Base-by-base conservation (phyloP, 1,140 invertebrate species). In the Dreissena polymorpha region DNA sequence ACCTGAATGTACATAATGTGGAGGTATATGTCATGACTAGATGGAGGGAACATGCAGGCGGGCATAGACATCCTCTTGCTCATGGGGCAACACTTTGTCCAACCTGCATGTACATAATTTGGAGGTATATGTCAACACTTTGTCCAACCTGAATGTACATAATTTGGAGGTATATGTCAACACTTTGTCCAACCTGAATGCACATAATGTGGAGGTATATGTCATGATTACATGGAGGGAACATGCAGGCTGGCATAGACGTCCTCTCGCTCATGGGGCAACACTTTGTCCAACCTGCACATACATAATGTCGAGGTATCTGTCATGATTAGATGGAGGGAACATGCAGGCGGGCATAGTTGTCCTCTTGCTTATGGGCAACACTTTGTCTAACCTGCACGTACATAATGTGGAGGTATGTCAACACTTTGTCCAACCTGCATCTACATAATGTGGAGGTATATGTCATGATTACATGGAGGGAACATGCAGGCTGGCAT, bases 11-110 rank as follows among this genome's bases (percentile, higher is more conserved):
- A 84, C 39, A 80, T 63, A 63, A 8, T 39, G 2, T 39, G 39
- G 8, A 5, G 39, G 39, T 39, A 39, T 39, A 39, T 39, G 39
- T 63, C 60, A 83, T 29, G 84, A 86, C 27, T 85, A 23, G 70
- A 84, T 85, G 21, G 85, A 83, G 16, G 87, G 86, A 18, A 86
- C 83, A 51, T 89, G 87, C 51, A 88, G 64, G 16, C 79, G 76
- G 10, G 83, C 57, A 55, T 85, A 88, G 14, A 71, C 73, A 49
- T 87, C 81, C 18, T 77, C 68, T 65, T 77, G 68, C 8, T 86
- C 73, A 27, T 82, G 84, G 13, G 64, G 49, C 21, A 50, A 53
- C 0, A 88, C 82, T 74, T 78, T 79, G 51, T 81, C 49, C 51
- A 89, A 69, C 21, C 88, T 89, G 75, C 51, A n/a, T n/a, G n/a